Conservation (phyloP, 30 jellyfish, hydroid and myxozoan genomes). For the Cassiopea andromeda region DNA sequence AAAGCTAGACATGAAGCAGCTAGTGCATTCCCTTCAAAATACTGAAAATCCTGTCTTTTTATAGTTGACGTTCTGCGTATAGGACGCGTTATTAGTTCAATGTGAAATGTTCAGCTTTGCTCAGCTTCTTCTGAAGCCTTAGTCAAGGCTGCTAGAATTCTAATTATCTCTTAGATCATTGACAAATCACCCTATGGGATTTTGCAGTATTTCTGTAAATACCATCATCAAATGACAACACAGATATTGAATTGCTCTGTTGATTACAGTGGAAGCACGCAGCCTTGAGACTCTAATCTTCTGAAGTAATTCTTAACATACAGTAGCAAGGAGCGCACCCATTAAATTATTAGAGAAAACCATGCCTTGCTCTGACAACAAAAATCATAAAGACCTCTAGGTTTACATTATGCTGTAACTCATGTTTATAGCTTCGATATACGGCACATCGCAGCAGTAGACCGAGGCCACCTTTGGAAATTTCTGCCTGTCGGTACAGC, state of each 20-base stretch:
- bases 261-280: conserved; percentile 8
- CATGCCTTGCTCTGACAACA: conserved; percentile 36
- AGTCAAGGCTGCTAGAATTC: conserved; percentile 4
- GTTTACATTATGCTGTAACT: conserved; percentile 39
- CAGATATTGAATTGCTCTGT: conserved; percentile 16
- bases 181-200: not conserved
- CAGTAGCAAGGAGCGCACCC: conserved; percentile 36
- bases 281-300: conserved; percentile 32
- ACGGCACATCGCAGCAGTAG: conserved; percentile 67
- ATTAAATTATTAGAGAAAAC: conserved; percentile 22
- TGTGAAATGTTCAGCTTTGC: not conserved
- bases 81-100: no score
- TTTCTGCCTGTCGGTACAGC: conserved; percentile 78
- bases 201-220: conserved; percentile 2
- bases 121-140: not conserved
- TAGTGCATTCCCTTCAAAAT: no score
- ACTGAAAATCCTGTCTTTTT: no score
- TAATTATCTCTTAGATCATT: not conserved
- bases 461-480: conserved; percentile 69
- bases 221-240: not conserved
- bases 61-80: no score
- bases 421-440: conserved; percentile 40
- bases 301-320: conserved; percentile 40
- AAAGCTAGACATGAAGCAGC: no score
- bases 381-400: conserved; percentile 41